Conservation (phyloP, 2,888 invertebrate species). For the Apodemia mormo region DNA sequence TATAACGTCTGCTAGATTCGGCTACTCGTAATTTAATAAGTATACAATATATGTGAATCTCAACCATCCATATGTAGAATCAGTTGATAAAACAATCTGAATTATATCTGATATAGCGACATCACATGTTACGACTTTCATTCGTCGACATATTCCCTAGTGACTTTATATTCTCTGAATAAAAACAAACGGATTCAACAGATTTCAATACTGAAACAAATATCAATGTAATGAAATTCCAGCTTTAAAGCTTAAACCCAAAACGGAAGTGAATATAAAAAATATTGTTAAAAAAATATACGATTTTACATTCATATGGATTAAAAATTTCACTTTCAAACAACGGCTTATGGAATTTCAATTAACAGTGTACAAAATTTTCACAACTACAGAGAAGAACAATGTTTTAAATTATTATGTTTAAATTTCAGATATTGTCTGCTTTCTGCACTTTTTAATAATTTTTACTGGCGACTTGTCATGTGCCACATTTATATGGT, state of each 20-base stretch:
- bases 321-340: constrained; percentile 9
- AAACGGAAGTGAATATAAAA: constrained; percentile 3
- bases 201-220: constrained; percentile 9
- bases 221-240: constrained; percentile 7
- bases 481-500: no score
- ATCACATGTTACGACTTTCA: not conserved
- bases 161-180: not conserved
- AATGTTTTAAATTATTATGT: no score
- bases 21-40: no score
- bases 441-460: no score
- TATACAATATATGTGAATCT: not conserved
- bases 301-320: constrained; percentile 19
- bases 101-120: not conserved
- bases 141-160: not conserved
- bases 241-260: not conserved
- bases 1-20: no score
- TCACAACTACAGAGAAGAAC: no score
- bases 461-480: no score
- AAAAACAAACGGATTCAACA: constrained; percentile 7
- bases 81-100: not conserved
- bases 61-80: not conserved
- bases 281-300: not conserved
- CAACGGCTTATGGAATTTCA: constrained; percentile 3
- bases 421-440: no score
- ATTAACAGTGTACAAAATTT: not conserved